Evolutionary conservation across 2,113 vertebrate species (phyloP), one percentile per base, ranked within the genome.

Genomic region (Athene cunicularia): DNA sequence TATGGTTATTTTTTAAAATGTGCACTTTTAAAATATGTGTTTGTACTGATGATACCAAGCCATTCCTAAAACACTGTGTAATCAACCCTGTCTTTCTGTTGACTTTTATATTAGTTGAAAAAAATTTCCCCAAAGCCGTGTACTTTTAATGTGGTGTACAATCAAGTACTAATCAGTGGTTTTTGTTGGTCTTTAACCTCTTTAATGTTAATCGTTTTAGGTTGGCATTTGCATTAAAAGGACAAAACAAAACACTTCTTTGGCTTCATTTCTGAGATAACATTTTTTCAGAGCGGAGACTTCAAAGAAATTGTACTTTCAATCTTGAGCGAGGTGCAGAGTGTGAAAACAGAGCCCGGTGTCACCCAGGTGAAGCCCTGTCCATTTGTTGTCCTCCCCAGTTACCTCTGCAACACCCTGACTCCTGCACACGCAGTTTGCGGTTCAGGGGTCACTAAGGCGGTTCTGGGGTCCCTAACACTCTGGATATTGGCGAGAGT

Each of bases 161-260:
- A 68, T 81, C 86, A 70, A 88, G 47, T 84, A 53, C n/a, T 80
- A 80, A 70, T 8, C 45, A 11, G 58, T 92, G 90, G 0, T 5
- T 71, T 96, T 79, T 79, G 33, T 96, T 71, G 59, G 52, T 95
- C 76, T 95, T 88, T 60, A 77, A 75, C 39, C 32, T 80, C 63
- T 80, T 75, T 72, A 87, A 88, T 93, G 89, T 94, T 93, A 90
- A 95, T 91, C 50, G 81, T 86, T 97, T 95, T 89, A 77, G 67
- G 84, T 83, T 96, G 88, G 74, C 85, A 94, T 95, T 96, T 93
- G 56, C 81, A 96, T 96, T 96, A 96, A 96, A 97, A 91, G 27
- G 91, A 64, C 81, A 59, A 80, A 83, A 59, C 39, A 74, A 70
- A 80, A 5, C 43, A 35, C 12, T 86, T 64, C 21, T 62, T 80